phyloP scores from a whole-genome alignment of 2,888 invertebrate species.

The Ethmia dodecea region DNA sequence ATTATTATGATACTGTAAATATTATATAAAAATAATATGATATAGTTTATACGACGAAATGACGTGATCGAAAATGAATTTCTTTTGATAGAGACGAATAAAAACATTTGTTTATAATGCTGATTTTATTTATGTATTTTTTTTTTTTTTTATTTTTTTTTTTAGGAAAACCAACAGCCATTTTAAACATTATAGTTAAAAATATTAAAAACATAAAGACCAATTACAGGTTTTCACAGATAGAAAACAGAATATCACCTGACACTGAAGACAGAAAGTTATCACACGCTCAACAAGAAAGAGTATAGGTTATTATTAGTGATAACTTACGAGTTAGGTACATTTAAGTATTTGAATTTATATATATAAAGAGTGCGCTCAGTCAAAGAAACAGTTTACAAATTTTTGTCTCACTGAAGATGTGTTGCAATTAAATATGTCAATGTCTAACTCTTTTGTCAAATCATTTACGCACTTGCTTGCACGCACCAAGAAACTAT shows the following conservation, averaged over 20 bases:
- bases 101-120: conserved; percentile 55
- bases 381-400: no score
- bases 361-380: no score
- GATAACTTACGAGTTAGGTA: no score
- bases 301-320: neutral
- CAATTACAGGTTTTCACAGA: neutral
- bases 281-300: neutral
- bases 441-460: no score
- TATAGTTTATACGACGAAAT: conserved; percentile 65
- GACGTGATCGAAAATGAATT: conserved; percentile 63
- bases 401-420: no score
- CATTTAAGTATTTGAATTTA: no score
- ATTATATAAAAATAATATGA: conserved; percentile 34
- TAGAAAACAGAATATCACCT: neutral
- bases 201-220: no score
- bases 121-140: conserved; percentile 11
- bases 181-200: no score
- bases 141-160: neutral
- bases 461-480: no score
- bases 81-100: conserved; percentile 74
- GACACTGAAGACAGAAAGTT: neutral
- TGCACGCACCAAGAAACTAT: no score
- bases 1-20: conserved; percentile 47
- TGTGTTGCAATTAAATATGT: no score
- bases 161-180: no score